Evolutionary conservation across 2,113 vertebrate species (phyloP).

Genomic region (Formicarius rufipectus): DNA sequence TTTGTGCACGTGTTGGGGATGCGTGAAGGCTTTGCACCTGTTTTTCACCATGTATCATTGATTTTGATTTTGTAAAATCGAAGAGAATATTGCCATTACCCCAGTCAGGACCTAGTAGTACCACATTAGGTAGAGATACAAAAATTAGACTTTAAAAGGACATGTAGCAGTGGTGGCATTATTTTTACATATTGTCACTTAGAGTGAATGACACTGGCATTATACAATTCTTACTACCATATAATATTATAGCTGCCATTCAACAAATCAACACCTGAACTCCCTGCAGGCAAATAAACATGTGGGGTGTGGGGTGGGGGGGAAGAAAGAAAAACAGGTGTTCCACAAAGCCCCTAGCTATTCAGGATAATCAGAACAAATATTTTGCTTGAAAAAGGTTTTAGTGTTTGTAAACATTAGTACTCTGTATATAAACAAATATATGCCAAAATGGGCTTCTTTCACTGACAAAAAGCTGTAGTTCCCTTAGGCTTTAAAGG

Average conservation of each 20-base stretch:
- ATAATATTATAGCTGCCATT: background rate
- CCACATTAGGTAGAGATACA: background rate
- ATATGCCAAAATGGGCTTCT: background rate
- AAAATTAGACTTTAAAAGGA: background rate
- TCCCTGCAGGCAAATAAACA: background rate
- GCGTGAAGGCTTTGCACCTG: background rate
- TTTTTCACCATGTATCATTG: background rate
- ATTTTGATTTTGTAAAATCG: background rate
- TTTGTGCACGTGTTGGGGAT: background rate
- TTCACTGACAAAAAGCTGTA: background rate
- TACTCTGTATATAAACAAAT: background rate
- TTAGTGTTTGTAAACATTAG: background rate
- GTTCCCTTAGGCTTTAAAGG: background rate
- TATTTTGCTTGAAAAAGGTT: background rate
- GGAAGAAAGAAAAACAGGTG: too few species aligned
- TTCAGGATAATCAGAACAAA: background rate
- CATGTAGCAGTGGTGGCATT: accelerated
- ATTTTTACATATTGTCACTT: background rate
- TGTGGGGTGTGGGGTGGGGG: too few species aligned
- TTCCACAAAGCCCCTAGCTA: background rate
- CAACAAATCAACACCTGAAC: background rate
- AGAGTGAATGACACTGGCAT: background rate
- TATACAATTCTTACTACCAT: background rate
- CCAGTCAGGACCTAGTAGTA: background rate
- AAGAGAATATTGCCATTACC: background rate